Conservation (phyloP, 2,888 invertebrate species). For the Harpalus rubripes region DNA sequence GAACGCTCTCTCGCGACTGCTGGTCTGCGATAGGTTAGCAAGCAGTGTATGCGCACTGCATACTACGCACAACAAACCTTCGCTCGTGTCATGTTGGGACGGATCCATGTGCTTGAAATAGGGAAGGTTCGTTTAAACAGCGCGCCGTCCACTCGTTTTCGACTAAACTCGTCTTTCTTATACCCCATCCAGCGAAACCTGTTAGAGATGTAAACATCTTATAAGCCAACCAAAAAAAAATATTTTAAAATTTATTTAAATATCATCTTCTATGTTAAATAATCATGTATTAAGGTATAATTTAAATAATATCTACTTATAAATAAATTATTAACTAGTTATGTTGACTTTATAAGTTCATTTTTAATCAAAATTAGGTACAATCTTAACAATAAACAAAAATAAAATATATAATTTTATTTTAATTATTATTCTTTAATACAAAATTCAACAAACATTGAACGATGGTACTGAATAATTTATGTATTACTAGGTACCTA, state of each 20-base stretch:
- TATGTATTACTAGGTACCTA: neutral
- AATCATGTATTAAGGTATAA: too few species aligned
- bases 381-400: too few species aligned
- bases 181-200: constrained; percentile 15
- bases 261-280: neutral
- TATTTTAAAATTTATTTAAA: neutral
- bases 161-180: constrained; percentile 46
- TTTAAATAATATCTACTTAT: too few species aligned
- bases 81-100: constrained; percentile 66
- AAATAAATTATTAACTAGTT: too few species aligned
- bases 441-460: neutral
- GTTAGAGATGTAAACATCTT: constrained; percentile 45
- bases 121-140: constrained; percentile 62
- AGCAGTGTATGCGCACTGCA: constrained; percentile 60
- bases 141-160: constrained; percentile 56
- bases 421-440: neutral
- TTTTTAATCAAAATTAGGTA: too few species aligned
- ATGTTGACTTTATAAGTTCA: too few species aligned
- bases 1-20: constrained; percentile 64
- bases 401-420: neutral
- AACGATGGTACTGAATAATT: constrained; percentile 1
- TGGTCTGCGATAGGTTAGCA: constrained; percentile 56
- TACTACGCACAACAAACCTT: constrained; percentile 61
- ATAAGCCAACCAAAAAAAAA: neutral
- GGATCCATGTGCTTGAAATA: constrained; percentile 64